Evolutionary conservation across 2,888 invertebrate species (phyloP), one percentile per base, ranked within the genome.

Genomic region (Cheiracanthium punctorium): DNA sequence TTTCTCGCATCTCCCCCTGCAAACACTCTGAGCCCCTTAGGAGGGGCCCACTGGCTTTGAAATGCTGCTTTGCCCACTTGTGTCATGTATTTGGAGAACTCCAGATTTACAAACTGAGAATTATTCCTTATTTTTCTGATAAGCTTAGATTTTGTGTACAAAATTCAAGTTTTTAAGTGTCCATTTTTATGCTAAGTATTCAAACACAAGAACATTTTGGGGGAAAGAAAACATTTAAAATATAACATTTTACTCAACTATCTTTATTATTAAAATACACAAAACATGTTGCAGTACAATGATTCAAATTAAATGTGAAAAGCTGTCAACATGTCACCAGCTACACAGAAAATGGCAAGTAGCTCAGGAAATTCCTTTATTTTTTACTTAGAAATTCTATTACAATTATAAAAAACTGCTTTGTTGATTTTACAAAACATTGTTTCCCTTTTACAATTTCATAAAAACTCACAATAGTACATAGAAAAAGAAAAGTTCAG

Each of bases 201-300:
- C 12, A 12, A 37, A 37, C 12, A 37, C 12, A 12, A 37, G 12
- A 10, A 48, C 17, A 17, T 48, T 2, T 48, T 48, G 37, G n/a
- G 2, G 48, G 17, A 7, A 48, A 48, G 7, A 48, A 48, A 48
- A 48, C 48, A 48, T 48, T 5, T 17, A 48, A 48, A 48, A 48
- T 48, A 48, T 48, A 24, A 58, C 20, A 58, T 24, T 24, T 58
- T 85, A 80, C 80, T 80, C 74, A 80, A 80, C 85, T 85, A 80
- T 85, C 58, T 85, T 85, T 85, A 85, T 85, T 85, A 85, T 85
- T 85, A 85, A 85, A 85, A 85, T 85, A 85, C 85, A 85, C 85
- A 80, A 80, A 85, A 80, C 80, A 85, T 80, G 80, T 85, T 85
- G 85, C 80, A 85, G 80, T 79, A 82, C 82, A 75, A 73, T 79